Evolutionary conservation across 2,888 invertebrate species (phyloP).

Genomic region (Acrobasis repandana): DNA sequence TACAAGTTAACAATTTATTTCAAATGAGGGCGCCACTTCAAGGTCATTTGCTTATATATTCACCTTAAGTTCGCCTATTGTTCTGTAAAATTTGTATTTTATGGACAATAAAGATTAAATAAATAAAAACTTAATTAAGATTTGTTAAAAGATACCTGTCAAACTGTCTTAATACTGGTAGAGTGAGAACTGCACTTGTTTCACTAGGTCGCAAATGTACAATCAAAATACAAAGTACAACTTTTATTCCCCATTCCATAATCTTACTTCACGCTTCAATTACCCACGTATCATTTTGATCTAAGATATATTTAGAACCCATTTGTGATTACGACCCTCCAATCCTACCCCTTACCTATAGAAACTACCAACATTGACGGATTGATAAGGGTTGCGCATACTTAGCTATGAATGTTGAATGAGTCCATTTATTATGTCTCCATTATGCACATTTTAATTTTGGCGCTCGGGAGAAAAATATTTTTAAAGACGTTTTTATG

Average conservation of each 20-base stretch:
- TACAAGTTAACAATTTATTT: too few species aligned
- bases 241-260: neutral
- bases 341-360: conserved; percentile 2
- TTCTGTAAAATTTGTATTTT: too few species aligned
- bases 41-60: too few species aligned
- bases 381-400: conserved; percentile 16
- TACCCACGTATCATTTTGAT: conserved; percentile 7
- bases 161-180: too few species aligned
- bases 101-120: too few species aligned
- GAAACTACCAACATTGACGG: conserved; percentile 12
- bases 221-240: neutral
- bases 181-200: too few species aligned
- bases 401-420: conserved; percentile 16
- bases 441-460: conserved; percentile 12
- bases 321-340: conserved; percentile 11
- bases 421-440: conserved; percentile 5
- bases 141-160: too few species aligned
- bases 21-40: too few species aligned
- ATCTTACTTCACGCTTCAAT: conserved; percentile 5
- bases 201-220: too few species aligned
- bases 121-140: too few species aligned
- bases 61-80: too few species aligned
- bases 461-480: neutral
- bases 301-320: conserved; percentile 5
- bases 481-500: conserved; percentile 5